phyloP scores from a whole-genome alignment of 2,797 vertebrate genomes.

The Gallinago solitaria region DNA sequence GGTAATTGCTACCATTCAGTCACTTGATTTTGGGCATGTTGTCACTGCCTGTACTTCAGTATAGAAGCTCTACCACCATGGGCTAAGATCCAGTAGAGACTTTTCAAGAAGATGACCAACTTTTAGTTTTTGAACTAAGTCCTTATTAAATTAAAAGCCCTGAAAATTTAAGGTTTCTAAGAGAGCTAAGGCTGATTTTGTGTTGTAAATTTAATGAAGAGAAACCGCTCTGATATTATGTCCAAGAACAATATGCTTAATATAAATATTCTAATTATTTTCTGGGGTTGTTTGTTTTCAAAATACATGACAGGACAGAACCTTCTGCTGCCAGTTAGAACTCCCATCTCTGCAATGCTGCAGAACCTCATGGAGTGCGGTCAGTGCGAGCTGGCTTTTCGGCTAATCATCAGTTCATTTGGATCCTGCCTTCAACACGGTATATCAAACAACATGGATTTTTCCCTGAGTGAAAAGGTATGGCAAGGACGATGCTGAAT shows the following conservation, averaged over 20 bases:
- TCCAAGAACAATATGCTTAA: neutral
- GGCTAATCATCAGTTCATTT: slow-evolving; percentile 81
- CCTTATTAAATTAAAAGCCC: neutral
- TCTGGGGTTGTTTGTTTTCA: neutral
- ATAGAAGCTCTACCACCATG: neutral
- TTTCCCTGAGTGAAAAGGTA: slow-evolving; percentile 82
- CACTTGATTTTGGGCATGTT: neutral
- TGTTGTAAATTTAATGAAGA: neutral
- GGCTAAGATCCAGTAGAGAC: neutral
- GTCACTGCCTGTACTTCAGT: neutral
- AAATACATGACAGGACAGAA: slow-evolving; percentile 68
- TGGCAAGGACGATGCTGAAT: neutral
- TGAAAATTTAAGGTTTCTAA: neutral
- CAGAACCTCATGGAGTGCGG: slow-evolving; percentile 92
- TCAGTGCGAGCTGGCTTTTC: slow-evolving; percentile 90
- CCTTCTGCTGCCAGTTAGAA: slow-evolving; percentile 76
- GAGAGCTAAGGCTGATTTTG: neutral
- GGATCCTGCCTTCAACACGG: slow-evolving; percentile 88
- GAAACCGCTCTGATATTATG: neutral
- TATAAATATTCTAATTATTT: neutral
- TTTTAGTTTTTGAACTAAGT: neutral
- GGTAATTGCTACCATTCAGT: neutral
- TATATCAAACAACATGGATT: slow-evolving; percentile 85
- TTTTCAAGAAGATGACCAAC: neutral
- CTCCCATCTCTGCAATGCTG: slow-evolving; percentile 81